Conservation (phyloP, 2,888 invertebrate genomes). For the Parelbella ahira region DNA sequence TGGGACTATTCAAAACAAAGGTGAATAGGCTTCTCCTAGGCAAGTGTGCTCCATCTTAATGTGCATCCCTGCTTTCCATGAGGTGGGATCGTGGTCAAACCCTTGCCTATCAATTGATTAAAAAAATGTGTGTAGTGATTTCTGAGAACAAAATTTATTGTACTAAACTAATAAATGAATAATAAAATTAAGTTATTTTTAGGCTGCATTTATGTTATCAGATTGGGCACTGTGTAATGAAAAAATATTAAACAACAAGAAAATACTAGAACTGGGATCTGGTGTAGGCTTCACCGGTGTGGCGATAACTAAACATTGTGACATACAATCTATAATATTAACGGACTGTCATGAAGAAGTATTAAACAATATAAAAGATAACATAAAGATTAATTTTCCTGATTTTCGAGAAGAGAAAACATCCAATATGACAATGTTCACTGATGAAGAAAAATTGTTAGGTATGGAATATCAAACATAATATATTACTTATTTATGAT, state of each 20-base stretch:
- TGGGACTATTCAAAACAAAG: no score
- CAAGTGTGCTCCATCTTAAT: no score
- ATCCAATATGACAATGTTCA: slow-evolving; percentile 32
- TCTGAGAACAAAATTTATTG: no score
- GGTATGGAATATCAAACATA: no score
- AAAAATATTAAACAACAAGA: slow-evolving; percentile 72
- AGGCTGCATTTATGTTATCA: slow-evolving; percentile 85
- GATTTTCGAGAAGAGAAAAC: slow-evolving; percentile 28
- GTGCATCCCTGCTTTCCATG: no score
- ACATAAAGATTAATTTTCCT: slow-evolving; percentile 82
- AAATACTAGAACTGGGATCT: slow-evolving; percentile 87
- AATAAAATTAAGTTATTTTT: slow-evolving; percentile 37
- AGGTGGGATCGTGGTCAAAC: no score
- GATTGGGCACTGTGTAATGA: slow-evolving; percentile 84
- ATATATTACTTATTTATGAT: no score
- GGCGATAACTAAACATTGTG: slow-evolving; percentile 76
- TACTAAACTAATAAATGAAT: no score
- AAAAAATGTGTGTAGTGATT: no score
- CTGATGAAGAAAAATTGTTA: slow-evolving; percentile 28
- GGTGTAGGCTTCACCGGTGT: slow-evolving; percentile 88
- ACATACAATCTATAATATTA: slow-evolving; percentile 77
- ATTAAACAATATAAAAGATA: slow-evolving; percentile 81
- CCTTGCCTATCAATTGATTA: no score
- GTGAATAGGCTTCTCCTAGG: no score
- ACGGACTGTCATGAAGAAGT: slow-evolving; percentile 87